Evolutionary conservation across 2,888 invertebrate species (phyloP), one percentile per base, ranked within the genome.

Genomic region (Limnephilus rhombicus): DNA sequence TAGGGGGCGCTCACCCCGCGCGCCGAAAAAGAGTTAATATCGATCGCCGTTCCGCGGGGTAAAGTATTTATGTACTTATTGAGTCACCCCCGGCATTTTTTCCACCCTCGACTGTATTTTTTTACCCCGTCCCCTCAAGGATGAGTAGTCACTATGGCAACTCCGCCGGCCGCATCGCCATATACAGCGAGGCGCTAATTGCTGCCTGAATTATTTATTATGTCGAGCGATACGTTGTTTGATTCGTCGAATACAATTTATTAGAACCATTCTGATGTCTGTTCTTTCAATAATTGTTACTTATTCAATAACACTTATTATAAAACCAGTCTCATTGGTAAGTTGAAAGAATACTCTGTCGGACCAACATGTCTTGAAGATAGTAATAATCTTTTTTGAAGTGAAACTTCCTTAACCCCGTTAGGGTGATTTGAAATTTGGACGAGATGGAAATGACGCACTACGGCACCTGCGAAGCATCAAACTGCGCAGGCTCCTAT

Each of bases 91-190:
- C 96, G 96, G 95, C 95, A 96, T 96, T 96, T 96, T 96, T 94
- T 96, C 96, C 96, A 96, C 96, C 96, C 96, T 96, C 96, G 96
- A 96, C 96, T 96, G 96, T 96, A 96, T 96, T 96, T 96, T 94
- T 96, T 96, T 96, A 95, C 92, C 93, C 93, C 93, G 89, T 92
- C 93, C 94, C 93, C 93, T 92, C 92, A 93, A 93, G 93, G 93
- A 93, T 93, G 93, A 93, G 93, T 93, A 93, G 93, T 93, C 93
- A 91, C 93, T 93, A 93, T 93, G 93, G 93, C 93, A 93, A 93
- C 93, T 92, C 91, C 90, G 93, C 85, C 90, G 91, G 90, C 91
- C 93, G 93, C 93, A 93, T 92, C 93, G 93, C 87, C 91, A 89
- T 92, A 92, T 93, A 92, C 93, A 92, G 94, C 94, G 13, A 93